Percentiles rank a stretch among this genome's conserved stretches.
Conservation (phyloP, 2,888 invertebrate genomes). For the Sinhomidia bicolor region DNA sequence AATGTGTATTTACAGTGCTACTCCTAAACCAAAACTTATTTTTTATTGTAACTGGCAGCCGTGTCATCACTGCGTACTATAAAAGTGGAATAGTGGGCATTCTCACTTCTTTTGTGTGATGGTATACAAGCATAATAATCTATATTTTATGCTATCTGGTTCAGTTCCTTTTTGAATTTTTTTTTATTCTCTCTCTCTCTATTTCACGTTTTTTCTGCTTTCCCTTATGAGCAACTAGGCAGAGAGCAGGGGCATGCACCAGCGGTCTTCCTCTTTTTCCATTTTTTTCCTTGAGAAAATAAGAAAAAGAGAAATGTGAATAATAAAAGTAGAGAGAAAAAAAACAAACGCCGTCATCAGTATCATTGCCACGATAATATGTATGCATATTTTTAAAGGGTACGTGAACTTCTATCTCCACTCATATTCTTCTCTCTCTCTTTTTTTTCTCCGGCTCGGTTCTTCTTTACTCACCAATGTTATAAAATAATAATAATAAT, state of each 20-base stretch:
- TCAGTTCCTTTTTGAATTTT: slow-evolving; percentile 58
- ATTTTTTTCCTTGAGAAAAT: slow-evolving; percentile 38
- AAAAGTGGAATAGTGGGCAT: slow-evolving; percentile 48
- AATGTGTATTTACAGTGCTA: slow-evolving; percentile 13
- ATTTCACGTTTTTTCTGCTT: background rate
- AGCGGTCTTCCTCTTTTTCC: slow-evolving; percentile 27
- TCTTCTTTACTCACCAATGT: slow-evolving; percentile 51
- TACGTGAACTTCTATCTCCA: slow-evolving; percentile 58
- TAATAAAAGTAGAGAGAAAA: slow-evolving; percentile 59
- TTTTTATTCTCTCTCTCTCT: background rate
- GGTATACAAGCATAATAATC: slow-evolving; percentile 47
- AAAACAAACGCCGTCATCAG: slow-evolving; percentile 68
- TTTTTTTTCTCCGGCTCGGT: too few species aligned
- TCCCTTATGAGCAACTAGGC: slow-evolving; percentile 31
- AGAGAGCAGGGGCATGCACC: slow-evolving; percentile 50
- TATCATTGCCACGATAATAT: slow-evolving; percentile 49
- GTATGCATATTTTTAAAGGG: slow-evolving; percentile 56
- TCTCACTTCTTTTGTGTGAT: slow-evolving; percentile 43
- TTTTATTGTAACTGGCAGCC: slow-evolving; percentile 62
- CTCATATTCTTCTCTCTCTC: slow-evolving; percentile 43
- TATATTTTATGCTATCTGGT: slow-evolving; percentile 70
- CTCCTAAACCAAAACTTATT: slow-evolving; percentile 42
- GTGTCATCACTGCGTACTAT: slow-evolving; percentile 56
- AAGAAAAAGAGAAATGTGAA: slow-evolving; percentile 47
- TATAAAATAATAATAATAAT: slow-evolving; percentile 31